Conservation (phyloP, 2,797 vertebrate genomes). For the Phataginus tetradactyla region DNA sequence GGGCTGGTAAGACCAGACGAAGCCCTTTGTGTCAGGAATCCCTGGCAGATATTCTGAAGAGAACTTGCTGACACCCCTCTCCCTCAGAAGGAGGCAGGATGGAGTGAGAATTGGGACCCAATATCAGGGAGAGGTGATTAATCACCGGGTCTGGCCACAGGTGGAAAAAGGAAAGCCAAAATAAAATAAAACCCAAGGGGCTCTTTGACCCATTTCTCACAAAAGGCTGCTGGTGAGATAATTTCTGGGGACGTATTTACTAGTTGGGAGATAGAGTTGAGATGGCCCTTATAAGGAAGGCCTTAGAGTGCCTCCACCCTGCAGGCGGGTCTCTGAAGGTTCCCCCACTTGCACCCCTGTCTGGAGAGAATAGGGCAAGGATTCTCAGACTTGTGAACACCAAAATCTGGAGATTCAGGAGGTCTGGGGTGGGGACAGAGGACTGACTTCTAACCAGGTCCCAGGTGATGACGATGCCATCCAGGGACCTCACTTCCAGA, state of each 20-base stretch:
- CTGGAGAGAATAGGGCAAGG: not conserved
- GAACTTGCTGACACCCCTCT: not conserved
- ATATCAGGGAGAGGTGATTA: not conserved
- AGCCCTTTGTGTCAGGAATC: not conserved
- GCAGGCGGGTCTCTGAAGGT: not conserved
- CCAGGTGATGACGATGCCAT: not conserved
- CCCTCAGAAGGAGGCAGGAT: not conserved
- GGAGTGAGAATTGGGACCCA: not conserved
- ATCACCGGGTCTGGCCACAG: not conserved
- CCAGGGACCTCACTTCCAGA: not conserved
- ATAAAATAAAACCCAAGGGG: not conserved
- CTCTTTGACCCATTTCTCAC: not conserved
- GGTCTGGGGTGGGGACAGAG: not conserved
- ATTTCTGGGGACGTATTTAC: not conserved
- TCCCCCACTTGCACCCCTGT: not conserved
- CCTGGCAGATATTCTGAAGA: not conserved
- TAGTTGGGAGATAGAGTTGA: not conserved
- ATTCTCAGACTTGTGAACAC: not conserved
- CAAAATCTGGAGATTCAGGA: not conserved
- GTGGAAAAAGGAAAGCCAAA: not conserved
- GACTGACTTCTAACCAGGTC: not conserved
- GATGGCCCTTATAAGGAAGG: not conserved
- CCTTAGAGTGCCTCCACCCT: too few relatives aligned
- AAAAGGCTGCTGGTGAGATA: not conserved
- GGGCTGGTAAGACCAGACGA: not conserved